A percentile compares a stretch with the other conserved stretches of the same genome.
These are phyloP conservation scores for Acridotheres tristis DNA, from an alignment of 2,797 vertebrate species.

Conservation along the genomic window DNA sequence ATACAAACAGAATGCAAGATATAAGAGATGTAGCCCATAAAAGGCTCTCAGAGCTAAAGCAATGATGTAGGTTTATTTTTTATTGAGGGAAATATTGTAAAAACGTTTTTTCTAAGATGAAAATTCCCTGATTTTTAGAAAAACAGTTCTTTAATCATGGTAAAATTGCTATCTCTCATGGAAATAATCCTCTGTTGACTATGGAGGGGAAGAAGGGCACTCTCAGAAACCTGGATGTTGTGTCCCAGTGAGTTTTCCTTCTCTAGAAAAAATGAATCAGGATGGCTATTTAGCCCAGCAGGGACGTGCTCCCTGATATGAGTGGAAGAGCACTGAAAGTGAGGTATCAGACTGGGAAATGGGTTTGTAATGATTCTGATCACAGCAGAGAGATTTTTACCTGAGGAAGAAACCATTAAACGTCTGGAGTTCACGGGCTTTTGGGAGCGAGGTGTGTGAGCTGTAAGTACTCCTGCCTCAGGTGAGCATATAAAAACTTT, in stretches of 20 bases:
- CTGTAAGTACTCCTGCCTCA: not conserved
- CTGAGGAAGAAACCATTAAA: constrained; percentile 1
- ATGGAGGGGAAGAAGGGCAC: not conserved
- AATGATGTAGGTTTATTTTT: not conserved
- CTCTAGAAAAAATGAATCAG: not conserved
- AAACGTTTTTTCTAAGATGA: not conserved
- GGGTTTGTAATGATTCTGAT: constrained; percentile 14
- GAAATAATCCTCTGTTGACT: not conserved
- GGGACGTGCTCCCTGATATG: not conserved
- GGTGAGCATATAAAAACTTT: not conserved
- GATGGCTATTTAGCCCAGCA: not conserved
- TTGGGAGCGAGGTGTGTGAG: not conserved
- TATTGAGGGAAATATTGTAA: not conserved
- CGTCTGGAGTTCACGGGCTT: not conserved
- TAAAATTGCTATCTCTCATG: not conserved
- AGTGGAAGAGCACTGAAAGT: not conserved
- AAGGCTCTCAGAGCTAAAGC: not conserved
- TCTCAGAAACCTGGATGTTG: not conserved
- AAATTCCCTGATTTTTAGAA: not conserved
- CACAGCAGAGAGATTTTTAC: not conserved
- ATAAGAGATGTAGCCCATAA: not conserved
- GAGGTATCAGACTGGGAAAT: constrained; percentile 9
- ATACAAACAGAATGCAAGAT: not conserved
- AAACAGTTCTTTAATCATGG: not conserved
- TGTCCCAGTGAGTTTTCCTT: not conserved